Evolutionary conservation across 2,113 vertebrate species (phyloP), one percentile per base, ranked within the genome.

Genomic region (Tylochromis polylepis): DNA sequence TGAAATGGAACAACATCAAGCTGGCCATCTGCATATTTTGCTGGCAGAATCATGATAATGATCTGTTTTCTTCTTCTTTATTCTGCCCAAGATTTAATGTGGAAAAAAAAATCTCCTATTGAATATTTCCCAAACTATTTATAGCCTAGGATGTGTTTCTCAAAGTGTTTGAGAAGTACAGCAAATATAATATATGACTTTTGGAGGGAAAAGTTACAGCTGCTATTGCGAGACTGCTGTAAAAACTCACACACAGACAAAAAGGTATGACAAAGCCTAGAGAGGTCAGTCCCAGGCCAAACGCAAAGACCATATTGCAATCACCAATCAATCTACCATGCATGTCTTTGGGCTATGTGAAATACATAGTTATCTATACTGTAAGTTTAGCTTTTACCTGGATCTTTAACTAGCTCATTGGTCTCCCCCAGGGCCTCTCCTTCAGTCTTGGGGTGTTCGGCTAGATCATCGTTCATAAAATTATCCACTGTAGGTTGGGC

Each of bases 341-440:
- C 24, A 51, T 75, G 43, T 49, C 5, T 77, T 51, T 77, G 24
- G 16, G 9, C 43, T 51, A 5, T 77, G 16, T 72, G 16, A 72
- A 75, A 75, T 49, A 16, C 22, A 72, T 27, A 49, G 53, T 29
- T 29, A 65, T 36, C 31, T 65, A 65, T 38, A 65, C 60, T 38
- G 34, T 65, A 5, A 38, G 10, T 70, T 84, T 46, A 24, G 41
- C 41, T 27, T 49, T 91, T 89, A 95, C 94, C 95, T 16, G 36
- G 49, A 22, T 94, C 91, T 84, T 94, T 93, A 41, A 90, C 65
- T n/a, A 89, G 78, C 55, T 93, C 93, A 16, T 86, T 81, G 67
- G 75, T 38, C 43, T 95, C 86, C 22, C 80, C 87, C 5, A 24
- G 79, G 87, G 93, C 84, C 41, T 87, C 91, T 20, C 78, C 75